phyloP scores from a whole-genome alignment of 2,888 invertebrate genomes.

The Drosophila affinis region DNA sequence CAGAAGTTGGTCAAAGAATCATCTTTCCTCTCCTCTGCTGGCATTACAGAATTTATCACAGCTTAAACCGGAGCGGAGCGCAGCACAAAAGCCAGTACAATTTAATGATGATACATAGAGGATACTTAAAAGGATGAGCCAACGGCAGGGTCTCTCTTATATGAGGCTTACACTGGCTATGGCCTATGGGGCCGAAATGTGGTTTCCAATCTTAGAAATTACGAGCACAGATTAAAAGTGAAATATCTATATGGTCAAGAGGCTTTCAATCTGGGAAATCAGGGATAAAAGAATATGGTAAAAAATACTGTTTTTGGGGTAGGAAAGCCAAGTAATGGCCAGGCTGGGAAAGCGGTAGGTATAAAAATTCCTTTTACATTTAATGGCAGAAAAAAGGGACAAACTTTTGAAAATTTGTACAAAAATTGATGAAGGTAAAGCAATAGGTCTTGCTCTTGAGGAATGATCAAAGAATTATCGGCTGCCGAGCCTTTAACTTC shows the following conservation, averaged over 20 bases:
- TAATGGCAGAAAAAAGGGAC: background rate
- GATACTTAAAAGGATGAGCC: background rate
- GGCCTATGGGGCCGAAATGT: background rate
- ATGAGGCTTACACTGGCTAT: background rate
- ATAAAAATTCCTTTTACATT: background rate
- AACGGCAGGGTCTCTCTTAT: too few species aligned
- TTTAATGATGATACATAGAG: constrained; percentile 45
- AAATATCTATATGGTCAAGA: background rate
- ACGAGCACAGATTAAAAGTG: constrained; percentile 1
- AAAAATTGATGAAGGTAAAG: too few species aligned
- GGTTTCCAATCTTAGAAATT: background rate
- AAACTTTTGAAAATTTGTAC: too few species aligned
- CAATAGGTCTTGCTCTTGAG: constrained; percentile 59
- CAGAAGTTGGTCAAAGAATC: constrained; percentile 43
- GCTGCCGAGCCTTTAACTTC: constrained; percentile 42
- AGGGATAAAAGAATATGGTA: too few species aligned
- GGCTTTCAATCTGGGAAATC: background rate
- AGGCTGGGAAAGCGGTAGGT: background rate
- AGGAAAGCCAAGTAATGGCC: too few species aligned
- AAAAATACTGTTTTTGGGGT: too few species aligned
- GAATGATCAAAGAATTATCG: constrained; percentile 26
- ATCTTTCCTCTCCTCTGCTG: constrained; percentile 8
- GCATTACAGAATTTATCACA: constrained; percentile 47
- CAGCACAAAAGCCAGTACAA: constrained; percentile 27
- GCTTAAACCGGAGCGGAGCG: constrained; percentile 25